A percentile compares a stretch with the other conserved stretches of the same genome.
Evolutionary conservation across 2,113 vertebrate species (phyloP).

Genomic region (Macheiramphus alcinus): DNA sequence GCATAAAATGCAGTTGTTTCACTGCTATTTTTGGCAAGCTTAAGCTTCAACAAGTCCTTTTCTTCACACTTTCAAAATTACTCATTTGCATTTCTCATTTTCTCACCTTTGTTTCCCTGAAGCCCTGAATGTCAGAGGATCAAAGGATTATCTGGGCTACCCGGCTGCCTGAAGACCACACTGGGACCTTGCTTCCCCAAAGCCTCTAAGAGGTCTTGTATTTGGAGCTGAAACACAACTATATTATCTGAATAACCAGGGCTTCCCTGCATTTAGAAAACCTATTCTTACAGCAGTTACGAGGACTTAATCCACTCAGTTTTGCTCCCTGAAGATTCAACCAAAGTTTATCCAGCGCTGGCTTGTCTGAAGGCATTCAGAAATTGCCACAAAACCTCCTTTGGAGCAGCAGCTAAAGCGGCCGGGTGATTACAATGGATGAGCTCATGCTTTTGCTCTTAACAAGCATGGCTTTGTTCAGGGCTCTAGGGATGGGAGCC

Average conservation of each 20-base stretch:
- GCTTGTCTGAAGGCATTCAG: slow-evolving; percentile 55
- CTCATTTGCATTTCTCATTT: slow-evolving; percentile 24
- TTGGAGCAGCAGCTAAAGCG: slow-evolving; percentile 32
- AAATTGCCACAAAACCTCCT: slow-evolving; percentile 52
- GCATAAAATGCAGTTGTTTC: slow-evolving; percentile 12
- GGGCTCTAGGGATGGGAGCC: background rate
- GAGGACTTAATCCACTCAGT: slow-evolving; percentile 41
- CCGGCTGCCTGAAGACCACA: background rate
- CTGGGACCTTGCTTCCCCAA: background rate
- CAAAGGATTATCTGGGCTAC: slow-evolving; percentile 1
- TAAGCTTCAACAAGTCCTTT: background rate
- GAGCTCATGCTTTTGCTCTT: slow-evolving; percentile 50
- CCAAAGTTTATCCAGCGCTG: slow-evolving; percentile 29
- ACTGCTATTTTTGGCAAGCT: background rate
- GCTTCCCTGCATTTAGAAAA: slow-evolving; percentile 25
- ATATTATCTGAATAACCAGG: background rate
- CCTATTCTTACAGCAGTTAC: background rate
- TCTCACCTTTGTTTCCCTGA: slow-evolving; percentile 20
- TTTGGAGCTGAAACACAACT: background rate
- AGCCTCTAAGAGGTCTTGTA: background rate
- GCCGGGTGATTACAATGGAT: slow-evolving; percentile 51
- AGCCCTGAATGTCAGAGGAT: slow-evolving; percentile 2
- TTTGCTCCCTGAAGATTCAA: slow-evolving; percentile 49
- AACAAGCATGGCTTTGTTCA: slow-evolving; percentile 56
- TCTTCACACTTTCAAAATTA: background rate